Conservation (phyloP, 2,113 vertebrate genomes). For the Semnornis frantzii region DNA sequence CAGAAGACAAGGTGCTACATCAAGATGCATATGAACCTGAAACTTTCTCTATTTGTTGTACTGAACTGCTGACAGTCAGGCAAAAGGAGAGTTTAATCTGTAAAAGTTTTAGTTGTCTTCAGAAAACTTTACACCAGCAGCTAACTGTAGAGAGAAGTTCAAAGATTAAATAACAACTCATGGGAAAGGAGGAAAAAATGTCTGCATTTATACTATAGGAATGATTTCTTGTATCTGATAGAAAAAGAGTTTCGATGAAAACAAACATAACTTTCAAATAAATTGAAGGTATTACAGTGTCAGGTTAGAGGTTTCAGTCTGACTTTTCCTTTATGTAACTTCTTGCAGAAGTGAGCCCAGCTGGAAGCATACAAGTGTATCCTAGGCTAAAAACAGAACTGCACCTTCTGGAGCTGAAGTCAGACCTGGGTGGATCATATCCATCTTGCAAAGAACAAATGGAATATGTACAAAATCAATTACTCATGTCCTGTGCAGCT, state of each 20-base stretch:
- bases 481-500: not conserved
- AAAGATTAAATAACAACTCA: not conserved
- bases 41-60: not conserved
- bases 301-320: not conserved
- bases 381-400: not conserved
- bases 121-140: not conserved
- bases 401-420: not conserved
- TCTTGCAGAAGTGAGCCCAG: not conserved
- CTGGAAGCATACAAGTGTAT: not conserved
- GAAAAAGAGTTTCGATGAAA: not conserved
- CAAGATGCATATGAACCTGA: not conserved
- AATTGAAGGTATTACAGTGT: not conserved
- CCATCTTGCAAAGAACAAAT: constrained; percentile 3
- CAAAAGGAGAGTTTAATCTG: not conserved
- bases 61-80: not conserved
- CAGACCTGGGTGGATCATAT: not conserved
- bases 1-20: not conserved
- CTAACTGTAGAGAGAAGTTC: not conserved
- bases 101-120: not conserved
- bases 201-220: not conserved
- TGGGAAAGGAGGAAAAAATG: not conserved
- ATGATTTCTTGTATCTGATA: not conserved
- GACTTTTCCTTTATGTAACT: not conserved
- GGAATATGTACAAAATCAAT: not conserved
- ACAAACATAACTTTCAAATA: not conserved